Base-by-base conservation (phyloP, 2,888 invertebrate genomes). In the Drosophila multiciliata region DNA sequence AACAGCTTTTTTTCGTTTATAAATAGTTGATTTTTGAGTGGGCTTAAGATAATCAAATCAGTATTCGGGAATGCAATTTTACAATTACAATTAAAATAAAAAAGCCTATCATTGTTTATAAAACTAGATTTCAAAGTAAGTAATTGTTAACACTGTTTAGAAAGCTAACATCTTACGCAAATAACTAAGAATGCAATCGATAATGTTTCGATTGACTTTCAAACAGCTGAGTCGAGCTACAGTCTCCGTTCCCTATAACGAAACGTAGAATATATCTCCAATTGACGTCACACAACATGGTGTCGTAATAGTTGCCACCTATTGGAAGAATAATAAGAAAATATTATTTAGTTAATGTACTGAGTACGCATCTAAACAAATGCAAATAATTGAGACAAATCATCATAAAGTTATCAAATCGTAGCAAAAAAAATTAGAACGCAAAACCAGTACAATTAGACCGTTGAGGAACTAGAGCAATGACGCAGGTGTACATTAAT, bases 401-500 rank as follows among this genome's bases (percentile, higher is more conserved):
- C 75, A 32, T 8, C 36, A 54, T 67, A 80, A 32, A 11, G 53
- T 17, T 49, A 15, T 55, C 68, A 38, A 48, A 64, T 61, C 53
- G 77, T 80, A 69, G 29, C 9, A 5, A 71, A 63, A 71, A 63
- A 72, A 64, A 57, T 11, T 61, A 67, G 61, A 67, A 67, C 78
- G 58, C 54, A 77, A 54, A 55, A 64, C 35, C 53, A 50, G 29
- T 42, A 33, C 32, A 66, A 68, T 71, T 74, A 52, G 59, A 57
- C n/a, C 48, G 32, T 60, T 58, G 62, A 36, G 33, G 65, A 66
- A 64, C 57, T 58, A 50, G 60, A 65, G 48, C 54, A 45, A 87
- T 87, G 90, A 74, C 89, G 63, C 75, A 90, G 72, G 62, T 92
- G 33, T 91, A 82, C 64, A 72, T 92, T 50, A 91, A 92, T 69